Evolutionary conservation across 1,140 invertebrate species (phyloP), one percentile per base, ranked within the genome.

Genomic region (Pinna nobilis): DNA sequence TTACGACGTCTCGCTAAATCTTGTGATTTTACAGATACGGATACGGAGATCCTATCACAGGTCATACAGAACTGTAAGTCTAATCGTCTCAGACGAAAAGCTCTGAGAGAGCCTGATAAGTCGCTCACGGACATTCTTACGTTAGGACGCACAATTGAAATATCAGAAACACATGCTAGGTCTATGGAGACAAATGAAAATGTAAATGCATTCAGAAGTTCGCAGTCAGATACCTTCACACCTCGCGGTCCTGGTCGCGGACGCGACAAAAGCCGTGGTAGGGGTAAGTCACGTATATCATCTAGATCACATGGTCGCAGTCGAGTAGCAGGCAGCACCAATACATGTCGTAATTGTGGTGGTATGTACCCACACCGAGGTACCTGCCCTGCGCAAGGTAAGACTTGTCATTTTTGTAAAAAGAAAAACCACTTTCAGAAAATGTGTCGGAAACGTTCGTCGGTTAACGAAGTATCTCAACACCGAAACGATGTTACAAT

Each of bases 291-390:
- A 3, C 9, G 53, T 2, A n/a, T n/a, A n/a, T n/a, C n/a, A n/a
- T n/a, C n/a, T n/a, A n/a, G n/a, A n/a, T n/a, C n/a, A n/a, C n/a
- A n/a, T n/a, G n/a, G n/a, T n/a, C n/a, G n/a, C n/a, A n/a, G n/a
- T n/a, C n/a, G n/a, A n/a, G n/a, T n/a, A n/a, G 28, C 6, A 30
- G 11, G 3, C 15, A 30, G 25, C 9, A 28, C n/a, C n/a, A 39
- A 9, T 32, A 50, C 44, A 35, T 65, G 63, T 51, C n/a, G 64
- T 13, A 55, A 67, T 35, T 67, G 49, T 28, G 49, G 64, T 3
- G 64, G 64, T 39, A 30, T 20, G 1, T 67, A 39, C 28, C 49
- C 49, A 18, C 49, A 67, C 20, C 4, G 3, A 39, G 20, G 4
- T 6, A 11, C 18, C 32, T 65, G 63, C 47, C 63, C 44, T 15